Conservation (phyloP, 2,113 vertebrate genomes). For the Sturnira hondurensis region DNA sequence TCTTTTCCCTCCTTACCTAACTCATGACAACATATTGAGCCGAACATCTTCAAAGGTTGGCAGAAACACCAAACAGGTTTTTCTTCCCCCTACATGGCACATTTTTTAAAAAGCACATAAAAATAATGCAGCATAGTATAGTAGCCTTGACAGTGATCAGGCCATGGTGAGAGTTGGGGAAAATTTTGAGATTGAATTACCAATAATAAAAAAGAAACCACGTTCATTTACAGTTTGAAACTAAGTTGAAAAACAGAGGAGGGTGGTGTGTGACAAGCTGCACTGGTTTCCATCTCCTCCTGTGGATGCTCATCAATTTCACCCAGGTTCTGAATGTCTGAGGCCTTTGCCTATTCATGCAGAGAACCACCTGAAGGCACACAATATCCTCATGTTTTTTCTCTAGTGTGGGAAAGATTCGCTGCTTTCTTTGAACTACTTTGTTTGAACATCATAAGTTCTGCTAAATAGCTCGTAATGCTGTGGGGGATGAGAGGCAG, state of each 20-base stretch:
- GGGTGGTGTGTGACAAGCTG: background rate
- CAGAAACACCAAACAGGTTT: background rate
- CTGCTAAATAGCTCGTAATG: slow-evolving; percentile 35
- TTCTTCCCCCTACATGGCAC: background rate
- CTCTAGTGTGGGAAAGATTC: background rate
- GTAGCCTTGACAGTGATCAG: background rate
- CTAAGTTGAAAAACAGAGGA: background rate
- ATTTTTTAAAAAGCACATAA: background rate
- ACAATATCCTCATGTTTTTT: slow-evolving; percentile 11
- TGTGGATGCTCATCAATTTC: background rate
- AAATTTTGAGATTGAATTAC: background rate
- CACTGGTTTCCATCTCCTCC: background rate
- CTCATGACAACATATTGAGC: background rate
- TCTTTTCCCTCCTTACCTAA: background rate
- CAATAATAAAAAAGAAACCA: background rate
- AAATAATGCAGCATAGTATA: background rate
- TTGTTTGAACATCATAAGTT: slow-evolving; percentile 23
- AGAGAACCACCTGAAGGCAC: slow-evolving; percentile 29
- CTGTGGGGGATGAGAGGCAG: background rate
- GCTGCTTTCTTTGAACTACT: slow-evolving; percentile 45
- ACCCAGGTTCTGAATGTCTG: background rate
- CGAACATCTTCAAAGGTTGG: background rate
- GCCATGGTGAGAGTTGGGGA: too few species aligned
- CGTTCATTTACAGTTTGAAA: background rate
- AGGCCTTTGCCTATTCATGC: background rate